Evolutionary conservation across 2,113 vertebrate genomes (phyloP).

Genomic region (Scortum barcoo): DNA sequence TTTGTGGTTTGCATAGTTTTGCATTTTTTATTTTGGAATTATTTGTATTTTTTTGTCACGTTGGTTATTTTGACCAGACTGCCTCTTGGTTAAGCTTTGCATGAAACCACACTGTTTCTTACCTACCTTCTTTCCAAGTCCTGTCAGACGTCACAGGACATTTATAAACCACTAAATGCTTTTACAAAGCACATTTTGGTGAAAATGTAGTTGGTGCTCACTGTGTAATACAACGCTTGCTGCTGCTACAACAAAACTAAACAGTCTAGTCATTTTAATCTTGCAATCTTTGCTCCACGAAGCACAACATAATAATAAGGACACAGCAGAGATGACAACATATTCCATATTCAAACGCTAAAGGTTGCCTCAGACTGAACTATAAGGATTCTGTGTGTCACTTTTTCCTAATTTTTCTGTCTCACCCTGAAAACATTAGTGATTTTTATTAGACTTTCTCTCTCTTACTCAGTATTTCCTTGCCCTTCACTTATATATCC

Average conservation of each 20-base stretch:
- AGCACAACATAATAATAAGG: constrained; percentile 1
- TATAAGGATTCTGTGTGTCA: background rate
- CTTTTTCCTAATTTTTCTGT: constrained; percentile 8
- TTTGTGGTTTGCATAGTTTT: background rate
- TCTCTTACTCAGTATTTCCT: constrained; percentile 1
- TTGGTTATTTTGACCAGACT: background rate
- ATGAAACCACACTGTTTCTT: background rate
- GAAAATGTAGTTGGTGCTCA: background rate
- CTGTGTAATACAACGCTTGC: background rate
- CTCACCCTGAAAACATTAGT: constrained; percentile 11
- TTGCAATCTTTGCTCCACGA: background rate
- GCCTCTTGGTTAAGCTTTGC: background rate
- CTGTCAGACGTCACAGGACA: background rate
- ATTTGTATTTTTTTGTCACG: background rate
- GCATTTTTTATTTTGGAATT: background rate
- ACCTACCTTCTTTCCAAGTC: background rate
- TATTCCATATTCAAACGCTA: background rate
- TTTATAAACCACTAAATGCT: background rate
- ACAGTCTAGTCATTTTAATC: background rate
- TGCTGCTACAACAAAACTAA: background rate
- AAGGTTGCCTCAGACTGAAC: background rate
- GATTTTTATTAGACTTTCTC: background rate
- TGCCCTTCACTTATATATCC: background rate
- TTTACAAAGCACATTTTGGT: background rate
- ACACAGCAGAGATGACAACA: background rate